A percentile compares a stretch with the other conserved stretches of the same genome.
Conservation (phyloP, 2,888 invertebrate species). For the Megalurothrips usitatus region DNA sequence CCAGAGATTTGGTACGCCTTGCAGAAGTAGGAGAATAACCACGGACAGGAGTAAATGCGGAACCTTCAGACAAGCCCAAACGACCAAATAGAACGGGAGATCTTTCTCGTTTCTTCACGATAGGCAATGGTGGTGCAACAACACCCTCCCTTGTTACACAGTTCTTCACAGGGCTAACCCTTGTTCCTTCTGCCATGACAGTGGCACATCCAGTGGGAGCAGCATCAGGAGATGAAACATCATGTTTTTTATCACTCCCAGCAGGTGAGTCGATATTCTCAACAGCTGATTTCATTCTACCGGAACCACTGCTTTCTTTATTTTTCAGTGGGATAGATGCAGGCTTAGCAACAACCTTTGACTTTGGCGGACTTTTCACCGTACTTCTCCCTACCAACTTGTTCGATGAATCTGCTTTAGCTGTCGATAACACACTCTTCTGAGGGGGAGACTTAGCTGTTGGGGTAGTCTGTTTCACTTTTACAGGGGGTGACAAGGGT, state of each 20-base stretch:
- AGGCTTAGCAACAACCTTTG: neutral
- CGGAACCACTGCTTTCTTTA: neutral
- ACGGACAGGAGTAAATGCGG: constrained; percentile 67
- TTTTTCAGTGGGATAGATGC: neutral
- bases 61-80: constrained; percentile 78
- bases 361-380: neutral
- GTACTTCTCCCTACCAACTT: neutral
- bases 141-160: neutral
- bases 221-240: neutral
- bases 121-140: constrained; percentile 41
- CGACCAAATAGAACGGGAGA: constrained; percentile 74
- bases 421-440: neutral
- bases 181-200: neutral
- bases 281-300: neutral
- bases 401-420: neutral
- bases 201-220: neutral
- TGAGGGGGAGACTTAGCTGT: neutral
- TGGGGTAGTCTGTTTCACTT: neutral
- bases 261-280: neutral
- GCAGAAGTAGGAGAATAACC: constrained; percentile 67
- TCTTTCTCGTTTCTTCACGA: constrained; percentile 64
- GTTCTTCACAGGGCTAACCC: neutral
- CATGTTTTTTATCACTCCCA: neutral
- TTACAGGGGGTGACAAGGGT: neutral
- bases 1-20: constrained; percentile 75